These are phyloP conservation scores for Lethrus apterus DNA, from an alignment of 1,140 invertebrate species.

Conservation along the genomic window DNA sequence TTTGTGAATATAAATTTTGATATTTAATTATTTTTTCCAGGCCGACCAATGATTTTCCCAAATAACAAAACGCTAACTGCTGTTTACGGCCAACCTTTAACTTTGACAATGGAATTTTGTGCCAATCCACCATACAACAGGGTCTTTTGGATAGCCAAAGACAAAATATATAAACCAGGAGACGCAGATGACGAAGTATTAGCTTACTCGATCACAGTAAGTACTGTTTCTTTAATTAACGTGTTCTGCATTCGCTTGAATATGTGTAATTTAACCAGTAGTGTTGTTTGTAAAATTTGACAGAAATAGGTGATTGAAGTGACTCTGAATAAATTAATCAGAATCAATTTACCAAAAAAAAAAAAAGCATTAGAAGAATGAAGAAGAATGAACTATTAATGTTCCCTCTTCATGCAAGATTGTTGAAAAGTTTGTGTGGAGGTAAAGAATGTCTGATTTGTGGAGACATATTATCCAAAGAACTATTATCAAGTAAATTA, in stretches of 20 bases:
- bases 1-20: slow-evolving; percentile 9
- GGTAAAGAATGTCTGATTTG: too few species aligned
- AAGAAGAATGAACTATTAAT: neutral
- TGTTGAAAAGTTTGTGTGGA: too few species aligned
- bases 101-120: slow-evolving; percentile 48
- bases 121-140: slow-evolving; percentile 44
- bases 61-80: slow-evolving; percentile 46
- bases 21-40: slow-evolving; percentile 34
- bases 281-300: neutral
- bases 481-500: too few species aligned
- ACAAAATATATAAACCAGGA: slow-evolving; percentile 36
- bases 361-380: neutral
- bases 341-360: neutral
- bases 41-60: slow-evolving; percentile 44
- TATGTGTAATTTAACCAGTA: neutral
- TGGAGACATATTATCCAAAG: too few species aligned
- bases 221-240: slow-evolving; percentile 4
- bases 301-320: too few species aligned
- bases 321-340: too few species aligned
- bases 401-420: neutral
- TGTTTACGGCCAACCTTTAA: slow-evolving; percentile 46
- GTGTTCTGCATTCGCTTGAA: neutral
- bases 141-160: slow-evolving; percentile 38
- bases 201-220: slow-evolving; percentile 39
- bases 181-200: slow-evolving; percentile 35